Base-by-base conservation (phyloP, 2,113 vertebrate genomes). In the Zootoca vivipara region DNA sequence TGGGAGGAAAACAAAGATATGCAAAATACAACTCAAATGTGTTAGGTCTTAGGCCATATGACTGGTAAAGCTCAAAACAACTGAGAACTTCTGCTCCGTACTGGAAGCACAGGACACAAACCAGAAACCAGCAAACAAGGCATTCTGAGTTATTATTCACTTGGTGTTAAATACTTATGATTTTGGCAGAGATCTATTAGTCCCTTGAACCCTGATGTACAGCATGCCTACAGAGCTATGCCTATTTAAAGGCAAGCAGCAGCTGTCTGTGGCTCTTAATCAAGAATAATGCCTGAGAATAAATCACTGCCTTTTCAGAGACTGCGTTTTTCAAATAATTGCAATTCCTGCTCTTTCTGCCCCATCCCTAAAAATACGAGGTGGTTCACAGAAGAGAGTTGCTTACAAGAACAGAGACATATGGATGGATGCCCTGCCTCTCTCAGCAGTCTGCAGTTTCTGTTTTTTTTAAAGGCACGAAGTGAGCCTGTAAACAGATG, bases 141-240 rank as follows among this genome's bases (percentile, higher is more conserved):
- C 86, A 91, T 95, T 94, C 90, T 93, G 90, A 95, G 93, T 93
- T 93, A 93, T 95, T 92, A 95, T 93, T 93, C 93, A 94, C 95
- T 94, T 94, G 89, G 89, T 91, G 79, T 93, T 92, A 93, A 95
- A 96, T 91, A 92, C 52, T 93, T 93, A 89, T 92, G 82, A 93
- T 87, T 95, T 94, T 94, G 95, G 92, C 93, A 94, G 89, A 92
- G 86, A 83, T 87, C 90, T 91, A 88, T 89, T 86, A 93, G 90
- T 95, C 94, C 93, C 93, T 90, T 95, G 95, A 93, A 93, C 86
- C 85, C 90, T 89, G 90, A 88, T 89, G 88, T 90, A 94, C 87
- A 95, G 90, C 85, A 78, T 88, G 91, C 90, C 92, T 92, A 87
- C 86, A 86, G 89, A 94, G 86, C 89, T 85, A 91, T 90, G 94